phyloP scores from a whole-genome alignment of 1,140 invertebrate species.

The Drosophila navojoa region DNA sequence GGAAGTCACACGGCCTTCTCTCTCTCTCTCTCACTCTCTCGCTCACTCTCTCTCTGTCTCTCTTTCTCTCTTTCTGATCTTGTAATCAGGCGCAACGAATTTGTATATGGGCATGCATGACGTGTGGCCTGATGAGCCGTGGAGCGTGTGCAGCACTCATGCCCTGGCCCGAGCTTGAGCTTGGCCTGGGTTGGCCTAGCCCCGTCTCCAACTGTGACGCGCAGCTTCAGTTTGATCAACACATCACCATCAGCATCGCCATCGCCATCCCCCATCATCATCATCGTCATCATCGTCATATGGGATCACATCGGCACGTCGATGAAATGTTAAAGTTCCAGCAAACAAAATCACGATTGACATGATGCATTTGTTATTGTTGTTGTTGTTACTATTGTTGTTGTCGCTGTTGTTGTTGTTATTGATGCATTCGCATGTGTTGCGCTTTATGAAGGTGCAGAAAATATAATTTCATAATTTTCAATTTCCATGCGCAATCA shows the following conservation, averaged over 20 bases:
- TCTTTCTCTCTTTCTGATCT: constrained; percentile 42
- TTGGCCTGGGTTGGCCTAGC: constrained; percentile 10
- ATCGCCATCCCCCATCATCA: not conserved
- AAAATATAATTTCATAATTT: constrained; percentile 82
- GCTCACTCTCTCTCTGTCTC: not conserved
- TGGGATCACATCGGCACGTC: constrained; percentile 70
- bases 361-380: constrained; percentile 61
- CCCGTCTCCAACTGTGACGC: constrained; percentile 30
- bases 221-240: constrained; percentile 37
- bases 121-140: constrained; percentile 72
- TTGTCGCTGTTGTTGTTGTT: constrained; percentile 33
- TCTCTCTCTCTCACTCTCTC: constrained; percentile 3
- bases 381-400: constrained; percentile 22
- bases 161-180: constrained; percentile 32
- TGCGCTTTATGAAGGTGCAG: constrained; percentile 52
- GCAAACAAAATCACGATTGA: constrained; percentile 82
- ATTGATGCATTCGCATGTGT: constrained; percentile 60
- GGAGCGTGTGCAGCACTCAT: constrained; percentile 52
- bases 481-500: constrained; percentile 81
- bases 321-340: constrained; percentile 82
- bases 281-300: constrained; percentile 39
- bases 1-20: constrained; percentile 60
- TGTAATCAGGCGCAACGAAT: constrained; percentile 79
- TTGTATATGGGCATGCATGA: constrained; percentile 82
- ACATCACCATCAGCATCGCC: constrained; percentile 45